A percentile compares a stretch with the other conserved stretches of the same genome.
phyloP scores from a whole-genome alignment of 2,888 invertebrate genomes.

The Subacronicta megacephala region DNA sequence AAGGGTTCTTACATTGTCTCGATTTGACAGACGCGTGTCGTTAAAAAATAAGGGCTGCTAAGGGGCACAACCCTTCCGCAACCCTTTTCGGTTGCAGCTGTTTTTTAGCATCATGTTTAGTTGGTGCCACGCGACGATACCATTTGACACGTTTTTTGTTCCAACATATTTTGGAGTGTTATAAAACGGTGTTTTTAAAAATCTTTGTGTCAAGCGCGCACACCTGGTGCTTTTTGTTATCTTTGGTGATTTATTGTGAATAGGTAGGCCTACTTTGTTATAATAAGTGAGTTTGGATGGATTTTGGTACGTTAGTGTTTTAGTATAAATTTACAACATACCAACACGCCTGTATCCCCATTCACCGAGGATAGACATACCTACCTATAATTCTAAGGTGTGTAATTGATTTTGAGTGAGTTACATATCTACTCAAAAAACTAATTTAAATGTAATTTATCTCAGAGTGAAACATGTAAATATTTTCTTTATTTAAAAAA shows the following conservation, averaged over 20 bases:
- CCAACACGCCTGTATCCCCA: no score
- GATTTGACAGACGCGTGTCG: conserved; percentile 59
- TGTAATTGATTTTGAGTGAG: no score
- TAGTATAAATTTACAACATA: background rate
- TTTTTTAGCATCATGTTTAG: conserved; percentile 76
- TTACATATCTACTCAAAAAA: no score
- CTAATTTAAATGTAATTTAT: no score
- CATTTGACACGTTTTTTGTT: conserved; percentile 72
- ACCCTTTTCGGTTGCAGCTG: conserved; percentile 82
- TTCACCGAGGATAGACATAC: no score
- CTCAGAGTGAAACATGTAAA: no score
- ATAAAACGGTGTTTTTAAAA: conserved; percentile 36
- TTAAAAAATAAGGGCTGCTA: conserved; percentile 66
- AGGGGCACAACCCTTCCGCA: conserved; percentile 80
- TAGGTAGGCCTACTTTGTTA: conserved; percentile 45
- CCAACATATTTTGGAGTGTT: conserved; percentile 34
- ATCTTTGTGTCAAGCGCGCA: conserved; percentile 17
- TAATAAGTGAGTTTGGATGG: conserved; percentile 12
- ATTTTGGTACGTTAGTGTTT: conserved; percentile 14
- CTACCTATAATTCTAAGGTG: no score
- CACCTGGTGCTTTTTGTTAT: conserved; percentile 54
- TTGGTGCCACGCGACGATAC: conserved; percentile 74
- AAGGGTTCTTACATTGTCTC: conserved; percentile 66
- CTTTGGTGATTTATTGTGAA: conserved; percentile 44
- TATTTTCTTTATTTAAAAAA: no score